Evolutionary conservation across 2,113 vertebrate species (phyloP).

Genomic region (Paraplagusia blochii): DNA sequence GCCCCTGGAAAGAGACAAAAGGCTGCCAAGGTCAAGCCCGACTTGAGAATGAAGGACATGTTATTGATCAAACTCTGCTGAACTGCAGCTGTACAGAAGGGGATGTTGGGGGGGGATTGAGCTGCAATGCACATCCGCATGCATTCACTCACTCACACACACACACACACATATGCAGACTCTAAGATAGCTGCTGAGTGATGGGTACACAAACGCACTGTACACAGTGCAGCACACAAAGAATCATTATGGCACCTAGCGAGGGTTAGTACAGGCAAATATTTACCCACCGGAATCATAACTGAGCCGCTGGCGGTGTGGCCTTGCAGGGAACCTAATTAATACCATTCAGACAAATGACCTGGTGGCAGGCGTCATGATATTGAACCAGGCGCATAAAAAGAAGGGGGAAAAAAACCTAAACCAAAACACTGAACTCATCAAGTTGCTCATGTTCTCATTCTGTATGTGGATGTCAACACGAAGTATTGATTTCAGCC

Average conservation of each 20-base stretch:
- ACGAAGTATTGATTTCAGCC: constrained; percentile 22
- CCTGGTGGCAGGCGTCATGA: constrained; percentile 49
- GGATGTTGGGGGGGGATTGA: constrained; percentile 45
- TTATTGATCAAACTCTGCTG: constrained; percentile 79
- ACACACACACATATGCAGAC: constrained; percentile 18
- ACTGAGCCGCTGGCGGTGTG: constrained; percentile 65
- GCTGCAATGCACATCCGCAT: constrained; percentile 43
- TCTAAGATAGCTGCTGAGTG: constrained; percentile 49
- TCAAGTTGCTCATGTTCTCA: constrained; percentile 15
- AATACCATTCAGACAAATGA: constrained; percentile 70
- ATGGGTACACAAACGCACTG: constrained; percentile 55
- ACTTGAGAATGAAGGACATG: constrained; percentile 77
- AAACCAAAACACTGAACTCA: constrained; percentile 11
- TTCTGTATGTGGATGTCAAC: constrained; percentile 6
- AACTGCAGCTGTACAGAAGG: constrained; percentile 68
- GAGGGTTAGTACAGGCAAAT: constrained; percentile 72
- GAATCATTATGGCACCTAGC: constrained; percentile 72
- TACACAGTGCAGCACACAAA: constrained; percentile 61
- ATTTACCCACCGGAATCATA: constrained; percentile 78
- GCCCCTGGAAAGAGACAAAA: constrained; percentile 77
- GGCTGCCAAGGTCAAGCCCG: constrained; percentile 79
- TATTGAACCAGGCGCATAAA: constrained; percentile 25
- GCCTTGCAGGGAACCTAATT: constrained; percentile 71
- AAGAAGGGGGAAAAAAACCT: neutral
- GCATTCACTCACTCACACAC: constrained; percentile 21